Evolutionary conservation across 2,888 invertebrate genomes (phyloP).

Genomic region (Melinopterus prodromus): DNA sequence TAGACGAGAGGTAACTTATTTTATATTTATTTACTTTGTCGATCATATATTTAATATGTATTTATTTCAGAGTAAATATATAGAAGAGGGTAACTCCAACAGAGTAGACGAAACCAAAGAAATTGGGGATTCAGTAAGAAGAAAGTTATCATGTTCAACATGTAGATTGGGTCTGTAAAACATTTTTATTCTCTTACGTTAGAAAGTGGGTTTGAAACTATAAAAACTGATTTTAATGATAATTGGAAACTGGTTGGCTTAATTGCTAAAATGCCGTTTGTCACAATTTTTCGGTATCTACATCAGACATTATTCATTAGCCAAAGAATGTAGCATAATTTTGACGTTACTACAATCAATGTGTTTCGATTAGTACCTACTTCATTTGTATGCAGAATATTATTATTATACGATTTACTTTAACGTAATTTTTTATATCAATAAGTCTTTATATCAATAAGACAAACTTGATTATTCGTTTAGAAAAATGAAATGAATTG

Average conservation of each 20-base stretch:
- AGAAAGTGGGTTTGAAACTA: not conserved
- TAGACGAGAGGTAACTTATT: not conserved
- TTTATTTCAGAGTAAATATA: conserved; percentile 9
- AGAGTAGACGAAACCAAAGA: conserved; percentile 25
- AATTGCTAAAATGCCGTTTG: not conserved
- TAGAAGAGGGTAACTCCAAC: not conserved
- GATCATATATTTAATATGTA: not conserved
- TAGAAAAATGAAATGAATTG: too few relatives aligned
- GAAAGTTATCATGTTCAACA: conserved; percentile 43
- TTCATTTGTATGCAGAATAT: too few relatives aligned
- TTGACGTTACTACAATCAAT: not conserved
- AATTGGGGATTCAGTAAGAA: conserved; percentile 41
- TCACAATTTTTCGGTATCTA: not conserved
- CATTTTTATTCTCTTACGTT: not conserved
- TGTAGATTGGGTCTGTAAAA: conserved; percentile 45
- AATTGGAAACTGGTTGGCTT: not conserved
- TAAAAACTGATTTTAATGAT: not conserved
- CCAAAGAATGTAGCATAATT: not conserved
- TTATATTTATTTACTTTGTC: not conserved
- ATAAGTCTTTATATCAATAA: too few relatives aligned
- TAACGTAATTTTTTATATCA: too few relatives aligned
- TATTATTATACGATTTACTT: too few relatives aligned
- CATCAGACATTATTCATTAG: not conserved
- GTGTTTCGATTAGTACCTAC: too few relatives aligned
- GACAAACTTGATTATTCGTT: too few relatives aligned